A percentile compares a stretch with the other conserved stretches of the same genome.
phyloP scores from a whole-genome alignment of 2,797 vertebrate genomes.

The Pseudochromis fuscus region DNA sequence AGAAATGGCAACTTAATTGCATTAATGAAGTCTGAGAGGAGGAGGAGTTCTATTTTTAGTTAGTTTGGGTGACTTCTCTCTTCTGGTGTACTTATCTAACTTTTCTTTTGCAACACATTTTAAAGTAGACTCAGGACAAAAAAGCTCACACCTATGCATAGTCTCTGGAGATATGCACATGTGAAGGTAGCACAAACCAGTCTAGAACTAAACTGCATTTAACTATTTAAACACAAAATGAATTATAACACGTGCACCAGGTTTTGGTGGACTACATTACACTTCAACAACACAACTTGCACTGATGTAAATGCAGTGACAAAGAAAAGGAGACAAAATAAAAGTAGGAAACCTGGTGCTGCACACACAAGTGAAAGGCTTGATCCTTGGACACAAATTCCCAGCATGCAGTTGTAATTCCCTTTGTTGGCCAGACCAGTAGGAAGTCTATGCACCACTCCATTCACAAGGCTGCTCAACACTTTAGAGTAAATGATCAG shows the following conservation, averaged over 20 bases:
- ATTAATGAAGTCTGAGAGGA: background rate
- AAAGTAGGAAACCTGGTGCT: slow-evolving; percentile 37
- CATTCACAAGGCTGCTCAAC: slow-evolving; percentile 56
- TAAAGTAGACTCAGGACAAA: too few species aligned
- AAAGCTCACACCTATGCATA: too few species aligned
- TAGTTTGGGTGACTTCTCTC: too few species aligned
- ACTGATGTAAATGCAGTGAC: slow-evolving; percentile 7
- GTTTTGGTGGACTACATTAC: background rate
- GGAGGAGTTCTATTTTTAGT: background rate
- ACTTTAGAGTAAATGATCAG: slow-evolving; percentile 37
- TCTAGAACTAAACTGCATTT: slow-evolving; percentile 1
- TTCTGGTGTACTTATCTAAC: background rate
- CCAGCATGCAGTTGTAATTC: slow-evolving; percentile 46
- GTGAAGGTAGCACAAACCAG: too few species aligned
- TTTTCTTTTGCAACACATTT: slow-evolving; percentile 1
- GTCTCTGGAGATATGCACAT: too few species aligned
- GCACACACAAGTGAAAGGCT: slow-evolving; percentile 56
- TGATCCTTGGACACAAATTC: slow-evolving; percentile 41
- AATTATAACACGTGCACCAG: background rate
- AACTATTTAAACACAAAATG: background rate
- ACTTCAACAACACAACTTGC: slow-evolving; percentile 11
- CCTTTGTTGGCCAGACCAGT: slow-evolving; percentile 29
- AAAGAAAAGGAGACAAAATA: background rate
- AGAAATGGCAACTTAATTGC: background rate
- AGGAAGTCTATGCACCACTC: slow-evolving; percentile 38